Evolutionary conservation across 1,140 invertebrate genomes (phyloP), one percentile per base, ranked within the genome.

Genomic region (Drosophila jambulina): DNA sequence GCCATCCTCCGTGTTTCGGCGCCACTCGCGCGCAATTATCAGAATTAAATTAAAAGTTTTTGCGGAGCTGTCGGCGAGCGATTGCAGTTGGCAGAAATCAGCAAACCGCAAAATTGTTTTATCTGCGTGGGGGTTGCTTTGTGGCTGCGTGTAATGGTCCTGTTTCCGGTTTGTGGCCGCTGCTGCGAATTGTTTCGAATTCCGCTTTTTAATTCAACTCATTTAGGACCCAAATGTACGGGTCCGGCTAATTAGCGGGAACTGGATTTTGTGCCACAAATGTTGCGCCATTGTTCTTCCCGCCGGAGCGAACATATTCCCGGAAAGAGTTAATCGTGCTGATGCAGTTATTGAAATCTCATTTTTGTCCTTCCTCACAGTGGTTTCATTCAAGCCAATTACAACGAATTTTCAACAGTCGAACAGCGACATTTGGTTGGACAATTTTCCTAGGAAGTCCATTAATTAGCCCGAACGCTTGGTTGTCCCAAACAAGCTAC

Each of bases 21-120:
- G 56, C 36, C 36, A 61, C 65, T 75, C 42, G 43, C 61, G 36
- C 53, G 63, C 80, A 88, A 84, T 87, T 83, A 88, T 80, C 72
- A 56, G 65, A 75, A 84, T 84, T 75, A 84, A 84, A 69, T 87
- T 62, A 78, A 84, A 90, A 88, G 74, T 84, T 88, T 78, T 48
- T 70, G 78, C 45, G 57, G 34, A n/a, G 15, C 53, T 60, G 82
- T 58, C 43, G 70, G 60, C 82, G 62, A 56, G 38, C 72, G 62
- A 75, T 65, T 69, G 71, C 72, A 79, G 62, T 82, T 61, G 77
- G 67, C 83, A 74, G 77, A 84, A 87, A 75, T 71, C 82, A 82
- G 51, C 57, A 78, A 54, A 61, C 77, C 63, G 69, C 77, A 79
- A 79, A 78, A 78, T 70, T 61, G 54, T 74, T 69, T 65, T 70